Conservation (phyloP, 2,797 vertebrate species). For the Gymnodraco acuticeps region DNA sequence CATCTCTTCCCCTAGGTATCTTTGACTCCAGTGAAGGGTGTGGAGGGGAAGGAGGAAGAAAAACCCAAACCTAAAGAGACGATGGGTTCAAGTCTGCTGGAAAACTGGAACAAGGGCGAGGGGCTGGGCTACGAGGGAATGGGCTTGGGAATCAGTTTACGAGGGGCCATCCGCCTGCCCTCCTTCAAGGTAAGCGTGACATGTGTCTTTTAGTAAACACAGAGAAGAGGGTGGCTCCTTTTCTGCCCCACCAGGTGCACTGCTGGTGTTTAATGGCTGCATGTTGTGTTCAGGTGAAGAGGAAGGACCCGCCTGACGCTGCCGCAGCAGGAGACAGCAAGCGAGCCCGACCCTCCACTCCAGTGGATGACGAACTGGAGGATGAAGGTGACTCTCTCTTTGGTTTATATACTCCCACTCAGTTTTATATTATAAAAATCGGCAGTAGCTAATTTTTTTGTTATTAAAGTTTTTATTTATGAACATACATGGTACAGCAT, state of each 20-base stretch:
- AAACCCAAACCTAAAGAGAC: slow-evolving; percentile 94
- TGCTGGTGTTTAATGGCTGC: slow-evolving; percentile 11
- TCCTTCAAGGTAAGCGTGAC: slow-evolving; percentile 92
- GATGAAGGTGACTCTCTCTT: slow-evolving; percentile 89
- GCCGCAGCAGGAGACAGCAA: slow-evolving; percentile 91
- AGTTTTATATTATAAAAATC: too few species aligned
- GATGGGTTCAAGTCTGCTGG: slow-evolving; percentile 91
- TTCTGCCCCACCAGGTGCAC: neutral
- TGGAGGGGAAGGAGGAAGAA: slow-evolving; percentile 93
- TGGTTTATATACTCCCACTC: neutral
- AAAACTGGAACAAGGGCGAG: slow-evolving; percentile 98
- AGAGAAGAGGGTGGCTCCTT: neutral
- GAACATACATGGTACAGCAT: too few species aligned
- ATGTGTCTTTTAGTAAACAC: neutral
- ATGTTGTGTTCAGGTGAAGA: slow-evolving; percentile 89
- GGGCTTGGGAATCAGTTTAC: slow-evolving; percentile 92
- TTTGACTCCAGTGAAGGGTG: slow-evolving; percentile 93
- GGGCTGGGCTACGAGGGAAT: slow-evolving; percentile 94
- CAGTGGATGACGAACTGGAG: slow-evolving; percentile 93
- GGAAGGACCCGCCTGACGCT: slow-evolving; percentile 96
- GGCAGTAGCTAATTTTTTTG: neutral
- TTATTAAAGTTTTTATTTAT: neutral
- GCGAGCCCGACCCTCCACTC: slow-evolving; percentile 92
- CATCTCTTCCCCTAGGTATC: slow-evolving; percentile 83
- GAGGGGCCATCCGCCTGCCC: slow-evolving; percentile 94